Evolutionary conservation across 2,113 vertebrate species (phyloP), one percentile per base, ranked within the genome.

Genomic region (Ranitomeya imitator): DNA sequence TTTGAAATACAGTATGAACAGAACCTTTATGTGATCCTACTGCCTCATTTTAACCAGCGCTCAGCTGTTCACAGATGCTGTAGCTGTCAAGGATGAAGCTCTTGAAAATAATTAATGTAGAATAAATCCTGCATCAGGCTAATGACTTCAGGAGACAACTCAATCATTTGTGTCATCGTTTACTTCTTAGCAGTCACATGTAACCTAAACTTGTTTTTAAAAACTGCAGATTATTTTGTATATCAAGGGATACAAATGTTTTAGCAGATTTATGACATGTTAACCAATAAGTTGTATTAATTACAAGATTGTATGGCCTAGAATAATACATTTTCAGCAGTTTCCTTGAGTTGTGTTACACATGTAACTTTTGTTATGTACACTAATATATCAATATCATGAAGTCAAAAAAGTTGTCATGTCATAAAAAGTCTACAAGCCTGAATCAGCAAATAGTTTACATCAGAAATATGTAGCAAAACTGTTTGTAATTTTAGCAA

Each of bases 71-170:
- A 2, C 31, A 74, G 14, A 45, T 74, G 71, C 37, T 74, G 37
- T 73, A 6, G 69, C 71, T 74, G 71, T 74, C 71, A 74, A 12
- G 15, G 21, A 74, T 74, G 31, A 74, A 74, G 71, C 31, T 45
- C 71, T 74, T 74, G 71, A 74, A 74, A 45, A 74, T 74, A 74
- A 74, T 74, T 74, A 74, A 74, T 74, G 37, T 45, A 45, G 31
- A 74, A 45, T 74, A 74, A 45, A 51, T 74, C 37, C 31, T 74
- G 71, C 16, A 74, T 74, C 71, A 74, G 71, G 71, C 71, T 74
- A 51, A 51, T 45, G 71, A 74, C 31, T 74, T 45, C 71, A 74
- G 15, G 37, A 74, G 71, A 74, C 31, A 19, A 74, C 71, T 74
- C 71, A 37, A 74, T 74, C 31, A 74, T 74, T 45, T 51, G 37